phyloP scores from a whole-genome alignment of 1,140 invertebrate species.

The Halyomorpha halys region DNA sequence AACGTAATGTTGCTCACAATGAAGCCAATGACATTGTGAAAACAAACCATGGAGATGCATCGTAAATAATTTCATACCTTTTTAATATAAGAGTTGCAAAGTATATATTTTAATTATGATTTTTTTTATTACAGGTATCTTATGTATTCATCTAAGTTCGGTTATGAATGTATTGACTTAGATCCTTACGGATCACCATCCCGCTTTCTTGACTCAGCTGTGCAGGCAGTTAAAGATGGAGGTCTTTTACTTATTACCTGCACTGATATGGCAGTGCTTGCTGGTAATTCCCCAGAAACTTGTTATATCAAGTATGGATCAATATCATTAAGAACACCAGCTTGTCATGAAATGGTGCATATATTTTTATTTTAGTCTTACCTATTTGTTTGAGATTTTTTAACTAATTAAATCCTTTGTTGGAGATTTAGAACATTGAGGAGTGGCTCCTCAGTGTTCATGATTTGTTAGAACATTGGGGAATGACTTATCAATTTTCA shows the following conservation, averaged over 20 bases:
- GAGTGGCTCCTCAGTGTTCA: no score
- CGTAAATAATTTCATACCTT: constrained; percentile 43
- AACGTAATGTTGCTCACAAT: constrained; percentile 71
- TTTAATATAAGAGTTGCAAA: not conserved
- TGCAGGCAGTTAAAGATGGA: constrained; percentile 62
- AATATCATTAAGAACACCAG: constrained; percentile 71
- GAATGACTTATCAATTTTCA: no score
- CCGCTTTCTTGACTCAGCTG: constrained; percentile 83
- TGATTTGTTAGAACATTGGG: no score
- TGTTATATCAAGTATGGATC: constrained; percentile 92
- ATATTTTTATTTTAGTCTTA: not conserved
- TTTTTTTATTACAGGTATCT: constrained; percentile 5
- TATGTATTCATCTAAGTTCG: constrained; percentile 12
- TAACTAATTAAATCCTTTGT: no score
- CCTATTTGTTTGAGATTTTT: not conserved
- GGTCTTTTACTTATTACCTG: constrained; percentile 88
- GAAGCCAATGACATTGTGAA: constrained; percentile 60
- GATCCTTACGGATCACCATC: constrained; percentile 96
- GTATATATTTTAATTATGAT: not conserved
- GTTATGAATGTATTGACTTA: constrained; percentile 84
- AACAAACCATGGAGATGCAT: constrained; percentile 68
- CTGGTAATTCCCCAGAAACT: constrained; percentile 89
- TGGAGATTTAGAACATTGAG: no score
- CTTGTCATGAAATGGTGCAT: constrained; percentile 87
- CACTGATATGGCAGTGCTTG: constrained; percentile 95